Conservation (phyloP, 1,140 invertebrate species). For the Nomia melanderi region DNA sequence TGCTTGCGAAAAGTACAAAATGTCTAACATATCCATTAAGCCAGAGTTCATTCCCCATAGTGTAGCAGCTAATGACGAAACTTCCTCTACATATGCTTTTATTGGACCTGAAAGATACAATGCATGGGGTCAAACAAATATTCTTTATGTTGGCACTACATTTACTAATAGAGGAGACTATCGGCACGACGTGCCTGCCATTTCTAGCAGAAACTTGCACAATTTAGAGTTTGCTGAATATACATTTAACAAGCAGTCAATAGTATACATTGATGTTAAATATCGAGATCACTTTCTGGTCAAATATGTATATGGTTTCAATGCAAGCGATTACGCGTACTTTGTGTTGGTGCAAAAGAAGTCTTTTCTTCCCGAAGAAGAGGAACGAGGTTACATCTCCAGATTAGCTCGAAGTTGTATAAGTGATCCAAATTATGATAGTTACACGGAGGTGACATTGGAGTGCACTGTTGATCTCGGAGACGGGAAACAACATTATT, state of each 20-base stretch:
- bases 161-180: slow-evolving; percentile 96
- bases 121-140: slow-evolving; percentile 87
- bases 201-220: slow-evolving; percentile 91
- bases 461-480: slow-evolving; percentile 87
- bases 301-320: slow-evolving; percentile 97
- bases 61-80: slow-evolving; percentile 95
- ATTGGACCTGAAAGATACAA: slow-evolving; percentile 94
- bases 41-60: slow-evolving; percentile 89
- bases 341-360: slow-evolving; percentile 97
- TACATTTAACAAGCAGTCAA: slow-evolving; percentile 92
- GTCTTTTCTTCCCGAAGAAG: slow-evolving; percentile 92
- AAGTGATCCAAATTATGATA: slow-evolving; percentile 95
- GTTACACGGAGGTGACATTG: slow-evolving; percentile 96
- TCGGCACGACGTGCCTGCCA: slow-evolving; percentile 96
- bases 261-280: slow-evolving; percentile 95
- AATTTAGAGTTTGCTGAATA: slow-evolving; percentile 90
- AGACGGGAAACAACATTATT: slow-evolving; percentile 81
- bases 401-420: slow-evolving; percentile 95
- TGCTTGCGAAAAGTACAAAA: slow-evolving; percentile 92
- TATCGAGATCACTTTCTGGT: slow-evolving; percentile 97
- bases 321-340: slow-evolving; percentile 96
- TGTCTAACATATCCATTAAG: slow-evolving; percentile 89
- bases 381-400: slow-evolving; percentile 94
- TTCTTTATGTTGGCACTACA: slow-evolving; percentile 96
- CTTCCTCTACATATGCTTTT: slow-evolving; percentile 95